Conservation (phyloP, 2,888 invertebrate genomes). For the Cyrtodaria siliqua region DNA sequence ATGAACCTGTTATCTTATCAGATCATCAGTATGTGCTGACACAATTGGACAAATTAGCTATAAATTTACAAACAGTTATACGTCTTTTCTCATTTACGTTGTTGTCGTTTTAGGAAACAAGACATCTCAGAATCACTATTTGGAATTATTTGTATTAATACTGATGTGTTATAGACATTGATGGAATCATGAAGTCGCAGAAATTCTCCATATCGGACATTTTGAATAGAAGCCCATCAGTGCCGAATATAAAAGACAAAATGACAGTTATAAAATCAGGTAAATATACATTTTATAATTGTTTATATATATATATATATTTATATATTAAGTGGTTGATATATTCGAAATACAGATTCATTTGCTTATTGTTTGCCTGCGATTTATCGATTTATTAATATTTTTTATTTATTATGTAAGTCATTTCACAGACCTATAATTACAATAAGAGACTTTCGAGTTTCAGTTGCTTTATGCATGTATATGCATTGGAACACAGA, state of each 20-base stretch:
- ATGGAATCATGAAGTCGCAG: constrained; percentile 46
- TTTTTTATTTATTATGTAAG: too few species aligned
- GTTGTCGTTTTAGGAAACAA: neutral
- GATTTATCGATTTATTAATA: too few species aligned
- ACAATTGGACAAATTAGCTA: constrained; percentile 45
- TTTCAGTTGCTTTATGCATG: too few species aligned
- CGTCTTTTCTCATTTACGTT: constrained; percentile 4
- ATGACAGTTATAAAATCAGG: neutral
- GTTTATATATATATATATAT: too few species aligned
- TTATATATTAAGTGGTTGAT: too few species aligned
- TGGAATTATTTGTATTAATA: too few species aligned
- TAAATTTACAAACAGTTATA: constrained; percentile 35
- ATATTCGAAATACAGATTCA: too few species aligned
- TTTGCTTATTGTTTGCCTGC: too few species aligned
- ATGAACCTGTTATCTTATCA: constrained; percentile 48
- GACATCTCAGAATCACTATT: neutral
- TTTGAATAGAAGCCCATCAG: constrained; percentile 32
- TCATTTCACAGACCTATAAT: too few species aligned
- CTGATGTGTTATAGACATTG: too few species aligned
- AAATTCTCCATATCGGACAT: constrained; percentile 59
- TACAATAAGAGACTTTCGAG: too few species aligned
- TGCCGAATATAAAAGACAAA: neutral
- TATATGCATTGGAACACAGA: too few species aligned
- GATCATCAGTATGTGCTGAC: constrained; percentile 49
- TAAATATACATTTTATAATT: neutral